phyloP scores from a whole-genome alignment of 2,113 vertebrate species.

The Delphinapterus leucas region DNA sequence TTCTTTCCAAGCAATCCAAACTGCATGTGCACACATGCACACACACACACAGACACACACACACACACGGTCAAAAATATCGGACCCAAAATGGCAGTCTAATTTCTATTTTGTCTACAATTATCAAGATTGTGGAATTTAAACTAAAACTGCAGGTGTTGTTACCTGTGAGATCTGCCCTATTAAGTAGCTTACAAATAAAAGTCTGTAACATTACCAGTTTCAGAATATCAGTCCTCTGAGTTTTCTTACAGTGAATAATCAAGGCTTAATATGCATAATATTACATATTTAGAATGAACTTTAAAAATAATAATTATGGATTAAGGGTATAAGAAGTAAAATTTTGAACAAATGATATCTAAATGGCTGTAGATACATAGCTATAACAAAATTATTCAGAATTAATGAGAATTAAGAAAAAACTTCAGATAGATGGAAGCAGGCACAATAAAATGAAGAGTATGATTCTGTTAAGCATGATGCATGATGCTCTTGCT shows the following conservation, averaged over 20 bases:
- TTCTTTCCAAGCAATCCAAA: background rate
- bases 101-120: background rate
- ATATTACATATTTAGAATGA: background rate
- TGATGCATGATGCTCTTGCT: background rate
- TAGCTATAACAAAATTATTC: background rate
- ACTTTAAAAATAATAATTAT: background rate
- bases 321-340: background rate
- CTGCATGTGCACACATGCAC: rapidly evolving
- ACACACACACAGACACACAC: background rate
- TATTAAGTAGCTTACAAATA: background rate
- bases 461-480: background rate
- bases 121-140: background rate
- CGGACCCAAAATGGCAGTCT: background rate
- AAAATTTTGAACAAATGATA: background rate
- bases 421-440: background rate
- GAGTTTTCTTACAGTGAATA: background rate
- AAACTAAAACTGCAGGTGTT: background rate
- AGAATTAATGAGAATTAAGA: background rate
- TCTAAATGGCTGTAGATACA: background rate
- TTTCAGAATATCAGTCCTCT: background rate
- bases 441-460: background rate
- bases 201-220: background rate
- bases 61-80: background rate
- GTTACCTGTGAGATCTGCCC: background rate
- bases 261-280: background rate